Evolutionary conservation across 1,140 invertebrate species (phyloP).

Genomic region (Diuraphis noxia): DNA sequence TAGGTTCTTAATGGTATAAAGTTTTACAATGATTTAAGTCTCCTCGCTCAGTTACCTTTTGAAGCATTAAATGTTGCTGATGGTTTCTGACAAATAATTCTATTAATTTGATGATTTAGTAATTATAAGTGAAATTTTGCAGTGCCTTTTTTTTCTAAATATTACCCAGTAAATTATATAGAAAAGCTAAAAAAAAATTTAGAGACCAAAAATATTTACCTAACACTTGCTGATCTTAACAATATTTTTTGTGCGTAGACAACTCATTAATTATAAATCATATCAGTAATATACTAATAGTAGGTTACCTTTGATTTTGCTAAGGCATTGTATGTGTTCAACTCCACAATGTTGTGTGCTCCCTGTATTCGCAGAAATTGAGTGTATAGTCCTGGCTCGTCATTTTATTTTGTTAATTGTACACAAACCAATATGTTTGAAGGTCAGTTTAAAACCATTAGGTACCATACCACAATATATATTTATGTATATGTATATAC

Average conservation of each 20-base stretch:
- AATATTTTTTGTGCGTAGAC: background rate
- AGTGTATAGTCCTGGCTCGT: too few relatives aligned
- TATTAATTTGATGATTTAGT: too few relatives aligned
- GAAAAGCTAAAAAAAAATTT: too few relatives aligned
- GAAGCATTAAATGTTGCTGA: too few relatives aligned
- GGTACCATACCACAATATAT: background rate
- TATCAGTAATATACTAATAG: background rate
- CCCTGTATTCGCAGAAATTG: background rate
- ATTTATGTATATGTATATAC: background rate
- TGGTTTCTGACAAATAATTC: too few relatives aligned
- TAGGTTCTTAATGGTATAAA: too few relatives aligned
- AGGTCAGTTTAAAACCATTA: background rate
- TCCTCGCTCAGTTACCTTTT: background rate
- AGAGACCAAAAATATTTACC: too few relatives aligned
- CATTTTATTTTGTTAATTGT: background rate
- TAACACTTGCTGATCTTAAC: background rate
- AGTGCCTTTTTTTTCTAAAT: too few relatives aligned
- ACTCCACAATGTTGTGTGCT: background rate
- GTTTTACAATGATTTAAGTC: too few relatives aligned
- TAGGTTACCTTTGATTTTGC: background rate
- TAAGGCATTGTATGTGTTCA: conserved; percentile 11
- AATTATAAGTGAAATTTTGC: too few relatives aligned
- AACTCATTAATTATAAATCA: background rate
- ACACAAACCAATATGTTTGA: background rate
- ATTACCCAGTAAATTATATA: too few relatives aligned